Evolutionary conservation across 2,797 vertebrate genomes (phyloP).

Genomic region (Hyperoplus immaculatus): DNA sequence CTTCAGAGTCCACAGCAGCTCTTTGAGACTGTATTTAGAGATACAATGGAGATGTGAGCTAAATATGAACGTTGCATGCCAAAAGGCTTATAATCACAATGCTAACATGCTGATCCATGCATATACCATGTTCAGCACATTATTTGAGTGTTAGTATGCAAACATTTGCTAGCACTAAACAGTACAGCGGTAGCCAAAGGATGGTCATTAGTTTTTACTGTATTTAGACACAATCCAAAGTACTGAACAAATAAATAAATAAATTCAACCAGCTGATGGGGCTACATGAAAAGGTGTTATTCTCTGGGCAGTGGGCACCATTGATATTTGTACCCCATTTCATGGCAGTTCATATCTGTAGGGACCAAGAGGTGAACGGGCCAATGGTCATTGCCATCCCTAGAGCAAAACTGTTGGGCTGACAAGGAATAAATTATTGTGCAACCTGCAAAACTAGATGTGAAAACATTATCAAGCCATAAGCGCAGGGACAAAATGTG

Average conservation of each 20-base stretch:
- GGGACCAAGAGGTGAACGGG: neutral
- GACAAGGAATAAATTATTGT: neutral
- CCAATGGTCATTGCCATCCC: neutral
- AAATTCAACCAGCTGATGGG: no score
- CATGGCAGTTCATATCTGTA: neutral
- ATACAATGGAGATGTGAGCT: neutral
- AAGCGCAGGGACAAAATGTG: neutral
- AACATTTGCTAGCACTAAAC: neutral
- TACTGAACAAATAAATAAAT: no score
- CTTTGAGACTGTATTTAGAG: neutral
- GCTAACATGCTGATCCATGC: neutral
- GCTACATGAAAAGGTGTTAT: no score
- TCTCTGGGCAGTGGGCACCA: neutral
- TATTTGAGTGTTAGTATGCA: neutral
- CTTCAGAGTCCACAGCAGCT: neutral
- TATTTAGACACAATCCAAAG: neutral
- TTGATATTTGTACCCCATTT: neutral
- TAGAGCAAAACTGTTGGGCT: neutral
- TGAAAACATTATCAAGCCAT: constrained; percentile 12
- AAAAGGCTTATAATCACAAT: neutral
- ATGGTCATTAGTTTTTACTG: neutral
- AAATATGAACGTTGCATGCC: neutral
- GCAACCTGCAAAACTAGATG: neutral
- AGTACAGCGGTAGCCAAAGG: neutral
- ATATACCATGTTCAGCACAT: neutral